Base-by-base conservation (phyloP, 1,140 invertebrate genomes). In the Bilobella aurantiaca region DNA sequence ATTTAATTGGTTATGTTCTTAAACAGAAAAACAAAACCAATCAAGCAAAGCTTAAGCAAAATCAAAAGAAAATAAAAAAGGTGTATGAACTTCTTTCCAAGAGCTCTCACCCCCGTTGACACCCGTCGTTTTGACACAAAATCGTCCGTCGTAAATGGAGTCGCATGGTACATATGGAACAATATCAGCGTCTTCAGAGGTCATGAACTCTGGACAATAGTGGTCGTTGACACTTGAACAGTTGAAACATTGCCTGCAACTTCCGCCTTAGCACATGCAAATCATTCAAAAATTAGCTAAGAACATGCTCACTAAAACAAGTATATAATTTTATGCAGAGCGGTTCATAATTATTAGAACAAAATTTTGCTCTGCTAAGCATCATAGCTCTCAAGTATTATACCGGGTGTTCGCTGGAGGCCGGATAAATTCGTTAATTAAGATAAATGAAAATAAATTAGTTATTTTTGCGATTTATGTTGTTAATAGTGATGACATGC, bases 111-210 rank as follows among this genome's bases (percentile, higher is more conserved):
- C 93, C 88, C 93, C 91, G 76, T 87, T 96, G 74, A 95, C 83
- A 63, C 93, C 94, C 64, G 90, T 89, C 73, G 92, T 89, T 83
- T 98, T 98, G 66, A 97, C 85, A 78, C 94, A 97, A 79, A 87
- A 96, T 71, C 86, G 82, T 8, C 91, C 90, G 72, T 85, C 84
- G 74, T 89, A 88, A 68, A 96, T 87, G 70, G 82, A 79, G 70
- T 86, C 82, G 75, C 93, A 97, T 47, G 86, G 79, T 61, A 82
- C 78, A 29, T 88, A 85, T 69, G 82, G 74, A 72, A 90, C 79
- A 72, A 86, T 84, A 12, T 72, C 56, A 31, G 67, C 66, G 58
- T 74, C 73, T 46, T 80, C 80, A 58, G 85, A 84, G 18, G 68
- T 66, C 73, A 93, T 82, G 75, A 84, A 86, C 77, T 96, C 93